These are phyloP conservation scores for Pelecanus crispus DNA, from an alignment of 2,113 vertebrate species.

Conservation along the genomic window DNA sequence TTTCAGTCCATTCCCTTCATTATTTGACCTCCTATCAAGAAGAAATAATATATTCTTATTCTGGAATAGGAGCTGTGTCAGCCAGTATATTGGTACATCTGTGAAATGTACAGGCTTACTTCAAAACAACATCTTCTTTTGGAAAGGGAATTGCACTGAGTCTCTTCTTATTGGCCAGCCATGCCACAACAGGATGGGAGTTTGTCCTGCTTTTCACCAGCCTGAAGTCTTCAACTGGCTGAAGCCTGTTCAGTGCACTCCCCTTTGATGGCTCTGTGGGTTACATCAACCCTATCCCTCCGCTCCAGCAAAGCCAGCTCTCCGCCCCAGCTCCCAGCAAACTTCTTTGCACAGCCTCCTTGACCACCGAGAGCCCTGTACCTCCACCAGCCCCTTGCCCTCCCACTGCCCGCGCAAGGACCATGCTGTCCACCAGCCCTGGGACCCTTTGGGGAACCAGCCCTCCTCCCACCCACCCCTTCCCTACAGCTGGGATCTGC, in stretches of 20 bases:
- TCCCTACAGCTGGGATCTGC: background rate
- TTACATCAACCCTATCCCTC: background rate
- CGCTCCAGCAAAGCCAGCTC: background rate
- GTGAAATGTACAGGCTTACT: background rate
- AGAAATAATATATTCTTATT: conserved; percentile 1
- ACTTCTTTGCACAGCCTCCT: background rate
- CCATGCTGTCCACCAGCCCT: background rate
- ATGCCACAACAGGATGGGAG: background rate
- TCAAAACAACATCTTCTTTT: conserved; percentile 11
- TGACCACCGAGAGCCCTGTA: background rate
- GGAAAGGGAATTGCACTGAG: background rate
- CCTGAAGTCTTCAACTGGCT: fast-evolving
- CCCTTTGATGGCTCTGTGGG: background rate
- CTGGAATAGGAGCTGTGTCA: background rate
- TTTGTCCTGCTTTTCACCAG: background rate
- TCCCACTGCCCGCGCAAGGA: background rate
- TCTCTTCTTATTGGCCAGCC: background rate
- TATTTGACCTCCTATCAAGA: conserved; percentile 12
- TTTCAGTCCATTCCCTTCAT: background rate
- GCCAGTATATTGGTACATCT: background rate
- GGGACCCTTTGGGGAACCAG: background rate
- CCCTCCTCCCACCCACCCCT: background rate
- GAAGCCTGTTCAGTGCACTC: background rate
- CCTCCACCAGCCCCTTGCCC: background rate
- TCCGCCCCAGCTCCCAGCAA: background rate